Evolutionary conservation across 1,140 invertebrate genomes (phyloP).

Genomic region (Philotrypesis tridentata): DNA sequence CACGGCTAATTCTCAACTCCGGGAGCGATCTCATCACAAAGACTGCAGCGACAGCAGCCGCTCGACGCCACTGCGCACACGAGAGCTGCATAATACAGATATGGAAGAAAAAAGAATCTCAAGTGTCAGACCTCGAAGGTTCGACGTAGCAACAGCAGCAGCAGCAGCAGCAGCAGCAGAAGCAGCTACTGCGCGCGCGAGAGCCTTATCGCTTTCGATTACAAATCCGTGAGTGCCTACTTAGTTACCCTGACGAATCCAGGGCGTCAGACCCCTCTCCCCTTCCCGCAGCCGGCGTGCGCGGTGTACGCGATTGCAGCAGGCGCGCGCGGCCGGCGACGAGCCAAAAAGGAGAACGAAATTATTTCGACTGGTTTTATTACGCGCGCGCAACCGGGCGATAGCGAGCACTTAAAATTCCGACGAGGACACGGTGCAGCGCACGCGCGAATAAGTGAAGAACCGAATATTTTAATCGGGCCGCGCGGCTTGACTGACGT

Average conservation of each 20-base stretch:
- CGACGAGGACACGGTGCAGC: not conserved
- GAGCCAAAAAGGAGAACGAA: not conserved
- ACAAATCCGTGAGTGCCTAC: conserved; percentile 10
- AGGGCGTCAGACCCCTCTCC: too few species aligned
- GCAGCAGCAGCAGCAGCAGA: not conserved
- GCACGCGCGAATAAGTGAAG: not conserved
- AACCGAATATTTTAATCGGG: conserved; percentile 28
- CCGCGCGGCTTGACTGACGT: conserved; percentile 16
- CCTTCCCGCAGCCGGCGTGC: not conserved
- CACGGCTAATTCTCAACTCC: too few species aligned
- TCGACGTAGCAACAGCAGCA: not conserved
- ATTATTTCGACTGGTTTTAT: conserved; percentile 23
- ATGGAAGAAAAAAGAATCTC: not conserved
- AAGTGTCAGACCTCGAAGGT: conserved; percentile 1
- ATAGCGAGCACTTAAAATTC: conserved; percentile 38
- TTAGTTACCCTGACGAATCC: not conserved
- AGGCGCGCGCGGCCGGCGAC: not conserved
- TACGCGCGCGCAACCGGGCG: not conserved
- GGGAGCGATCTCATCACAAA: too few species aligned
- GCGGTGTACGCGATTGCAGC: not conserved
- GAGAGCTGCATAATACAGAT: not conserved
- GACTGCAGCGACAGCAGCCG: not conserved
- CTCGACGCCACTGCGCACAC: not conserved
- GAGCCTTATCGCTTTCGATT: conserved; percentile 15
- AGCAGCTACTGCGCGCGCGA: not conserved